These are phyloP conservation scores for Sinocyclocheilus anshuiensis DNA, from an alignment of 2,113 vertebrate genomes.

Conservation along the genomic window DNA sequence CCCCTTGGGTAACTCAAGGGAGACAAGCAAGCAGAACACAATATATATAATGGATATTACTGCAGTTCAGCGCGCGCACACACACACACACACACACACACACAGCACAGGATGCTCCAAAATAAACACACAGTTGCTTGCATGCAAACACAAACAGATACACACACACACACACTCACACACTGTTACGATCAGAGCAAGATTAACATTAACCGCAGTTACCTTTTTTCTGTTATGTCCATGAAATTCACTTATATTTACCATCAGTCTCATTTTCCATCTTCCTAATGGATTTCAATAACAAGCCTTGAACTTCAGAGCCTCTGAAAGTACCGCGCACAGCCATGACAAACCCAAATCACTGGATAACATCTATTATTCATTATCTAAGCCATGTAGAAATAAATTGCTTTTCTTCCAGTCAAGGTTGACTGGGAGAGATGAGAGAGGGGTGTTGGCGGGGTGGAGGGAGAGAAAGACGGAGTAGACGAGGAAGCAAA, in stretches of 20 bases:
- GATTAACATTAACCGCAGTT: conserved; percentile 85
- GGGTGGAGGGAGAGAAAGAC: conserved; percentile 3
- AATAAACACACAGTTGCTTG: conserved; percentile 40
- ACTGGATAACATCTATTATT: conserved; percentile 67
- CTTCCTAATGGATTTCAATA: conserved; percentile 84
- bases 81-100: neutral
- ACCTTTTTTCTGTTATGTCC: conserved; percentile 66
- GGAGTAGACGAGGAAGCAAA: conserved; percentile 18
- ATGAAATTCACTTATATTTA: conserved; percentile 89
- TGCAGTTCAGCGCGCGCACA: conserved; percentile 72
- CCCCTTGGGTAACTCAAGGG: conserved; percentile 95
- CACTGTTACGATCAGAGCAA: conserved; percentile 67
- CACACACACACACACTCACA: conserved; percentile 37
- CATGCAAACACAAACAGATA: conserved; percentile 18
- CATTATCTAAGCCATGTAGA: conserved; percentile 64
- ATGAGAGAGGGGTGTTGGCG: conserved; percentile 4
- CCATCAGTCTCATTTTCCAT: conserved; percentile 86
- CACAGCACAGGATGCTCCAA: conserved; percentile 42
- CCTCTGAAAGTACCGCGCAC: conserved; percentile 59
- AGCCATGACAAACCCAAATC: conserved; percentile 64
- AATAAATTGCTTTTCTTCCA: conserved; percentile 63
- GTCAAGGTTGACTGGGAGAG: conserved; percentile 50
- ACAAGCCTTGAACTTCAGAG: conserved; percentile 81
- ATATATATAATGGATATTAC: conserved; percentile 99
- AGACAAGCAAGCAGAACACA: conserved; percentile 96